phyloP scores from a whole-genome alignment of 2,113 vertebrate genomes.

The Eidolon helvum region DNA sequence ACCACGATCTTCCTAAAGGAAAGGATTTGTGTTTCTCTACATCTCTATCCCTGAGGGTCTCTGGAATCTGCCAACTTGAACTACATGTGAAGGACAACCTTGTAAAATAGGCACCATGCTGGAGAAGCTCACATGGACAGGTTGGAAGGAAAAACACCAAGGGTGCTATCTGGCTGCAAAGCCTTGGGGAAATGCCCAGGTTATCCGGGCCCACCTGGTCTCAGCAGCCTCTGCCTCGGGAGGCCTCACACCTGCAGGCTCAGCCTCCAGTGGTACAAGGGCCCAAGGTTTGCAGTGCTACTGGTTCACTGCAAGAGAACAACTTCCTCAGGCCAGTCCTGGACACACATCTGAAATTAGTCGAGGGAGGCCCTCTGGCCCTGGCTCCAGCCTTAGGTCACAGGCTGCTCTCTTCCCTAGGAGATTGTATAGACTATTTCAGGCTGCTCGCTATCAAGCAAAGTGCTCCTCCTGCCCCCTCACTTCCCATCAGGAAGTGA shows the following conservation, averaged over 20 bases:
- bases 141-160: background rate
- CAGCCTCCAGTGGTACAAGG: background rate
- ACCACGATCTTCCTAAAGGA: background rate
- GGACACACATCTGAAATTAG: background rate
- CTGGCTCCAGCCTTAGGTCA: background rate
- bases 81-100: background rate
- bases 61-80: background rate
- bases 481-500: background rate
- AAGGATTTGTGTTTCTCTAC: background rate
- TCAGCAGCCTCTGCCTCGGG: background rate
- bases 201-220: background rate
- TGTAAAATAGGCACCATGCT: background rate
- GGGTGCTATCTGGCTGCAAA: background rate
- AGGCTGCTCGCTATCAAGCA: background rate
- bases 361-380: background rate
- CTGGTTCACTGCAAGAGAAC: background rate
- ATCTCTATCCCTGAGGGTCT: background rate
- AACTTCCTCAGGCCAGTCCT: background rate
- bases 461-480: background rate
- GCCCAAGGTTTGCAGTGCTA: background rate
- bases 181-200: background rate
- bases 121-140: accelerated
- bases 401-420: background rate
- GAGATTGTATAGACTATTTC: background rate
- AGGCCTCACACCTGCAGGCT: background rate